Evolutionary conservation across 1,140 invertebrate species (phyloP).

Genomic region (Lasioglossum baleicum): DNA sequence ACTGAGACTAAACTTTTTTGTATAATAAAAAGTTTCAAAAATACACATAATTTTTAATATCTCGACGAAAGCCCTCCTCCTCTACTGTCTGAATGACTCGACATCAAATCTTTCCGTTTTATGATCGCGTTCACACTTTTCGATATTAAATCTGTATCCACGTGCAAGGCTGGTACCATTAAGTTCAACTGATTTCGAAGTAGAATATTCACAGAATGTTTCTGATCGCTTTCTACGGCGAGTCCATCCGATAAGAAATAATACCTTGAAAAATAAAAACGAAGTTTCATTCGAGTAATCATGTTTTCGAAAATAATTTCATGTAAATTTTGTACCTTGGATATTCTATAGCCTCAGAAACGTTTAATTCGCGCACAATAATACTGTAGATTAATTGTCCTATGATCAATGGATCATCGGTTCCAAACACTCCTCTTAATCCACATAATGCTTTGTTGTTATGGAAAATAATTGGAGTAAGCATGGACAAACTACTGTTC

Average conservation of each 20-base stretch:
- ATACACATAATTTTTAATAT: conserved; percentile 73
- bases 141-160: conserved; percentile 59
- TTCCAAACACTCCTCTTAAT: conserved; percentile 69
- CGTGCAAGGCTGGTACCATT: conserved; percentile 54
- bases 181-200: conserved; percentile 63
- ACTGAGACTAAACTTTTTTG: conserved; percentile 19
- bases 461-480: conserved; percentile 71
- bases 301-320: background rate
- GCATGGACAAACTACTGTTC: conserved; percentile 64
- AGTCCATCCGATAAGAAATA: conserved; percentile 68
- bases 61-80: conserved; percentile 83
- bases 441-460: conserved; percentile 62
- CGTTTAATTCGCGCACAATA: conserved; percentile 67
- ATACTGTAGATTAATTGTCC: conserved; percentile 74
- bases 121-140: conserved; percentile 80
- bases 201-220: conserved; percentile 60
- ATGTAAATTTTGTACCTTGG: conserved; percentile 67
- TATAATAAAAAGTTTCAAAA: background rate
- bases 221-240: conserved; percentile 70
- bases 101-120: conserved; percentile 77
- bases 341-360: conserved; percentile 73
- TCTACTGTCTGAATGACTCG: conserved; percentile 83
- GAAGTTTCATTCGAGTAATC: background rate
- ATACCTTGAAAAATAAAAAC: conserved; percentile 62
- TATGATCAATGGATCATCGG: conserved; percentile 70